phyloP scores from a whole-genome alignment of 2,797 vertebrate species.

The Coregonus sp. region DNA sequence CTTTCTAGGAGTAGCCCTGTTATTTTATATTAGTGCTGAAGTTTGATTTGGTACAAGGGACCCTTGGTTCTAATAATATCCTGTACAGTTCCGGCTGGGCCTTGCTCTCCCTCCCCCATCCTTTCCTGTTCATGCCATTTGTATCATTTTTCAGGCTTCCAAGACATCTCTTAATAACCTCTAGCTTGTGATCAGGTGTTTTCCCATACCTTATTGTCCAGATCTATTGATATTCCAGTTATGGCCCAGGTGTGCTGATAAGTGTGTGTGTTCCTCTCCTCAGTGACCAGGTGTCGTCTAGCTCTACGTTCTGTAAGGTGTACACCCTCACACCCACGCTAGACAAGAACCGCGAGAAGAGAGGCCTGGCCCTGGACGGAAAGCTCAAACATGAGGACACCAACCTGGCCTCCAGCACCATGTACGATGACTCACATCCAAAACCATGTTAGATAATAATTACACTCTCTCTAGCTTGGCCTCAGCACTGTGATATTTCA shows the following conservation, averaged over 20 bases:
- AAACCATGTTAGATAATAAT: constrained; percentile 65
- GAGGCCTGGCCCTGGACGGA: constrained; percentile 92
- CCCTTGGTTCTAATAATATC: no score
- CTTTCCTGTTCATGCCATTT: no score
- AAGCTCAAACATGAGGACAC: constrained; percentile 98
- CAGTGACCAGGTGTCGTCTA: constrained; percentile 93
- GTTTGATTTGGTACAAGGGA: no score
- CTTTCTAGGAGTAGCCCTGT: no score
- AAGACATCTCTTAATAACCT: neutral
- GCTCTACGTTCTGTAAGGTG: constrained; percentile 96
- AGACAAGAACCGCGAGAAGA: constrained; percentile 94
- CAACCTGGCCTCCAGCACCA: constrained; percentile 93
- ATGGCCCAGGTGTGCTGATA: neutral
- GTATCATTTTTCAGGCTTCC: neutral
- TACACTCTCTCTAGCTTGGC: neutral
- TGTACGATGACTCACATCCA: constrained; percentile 76
- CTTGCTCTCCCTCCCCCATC: no score
- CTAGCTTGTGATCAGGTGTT: neutral
- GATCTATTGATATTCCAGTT: neutral
- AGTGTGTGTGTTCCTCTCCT: constrained; percentile 13
- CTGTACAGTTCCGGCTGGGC: no score
- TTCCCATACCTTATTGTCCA: no score
- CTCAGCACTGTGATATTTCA: no score
- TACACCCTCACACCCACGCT: constrained; percentile 95
- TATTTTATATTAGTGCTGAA: no score